phyloP scores from a whole-genome alignment of 1,140 invertebrate genomes.

The Aphidius ervi region DNA sequence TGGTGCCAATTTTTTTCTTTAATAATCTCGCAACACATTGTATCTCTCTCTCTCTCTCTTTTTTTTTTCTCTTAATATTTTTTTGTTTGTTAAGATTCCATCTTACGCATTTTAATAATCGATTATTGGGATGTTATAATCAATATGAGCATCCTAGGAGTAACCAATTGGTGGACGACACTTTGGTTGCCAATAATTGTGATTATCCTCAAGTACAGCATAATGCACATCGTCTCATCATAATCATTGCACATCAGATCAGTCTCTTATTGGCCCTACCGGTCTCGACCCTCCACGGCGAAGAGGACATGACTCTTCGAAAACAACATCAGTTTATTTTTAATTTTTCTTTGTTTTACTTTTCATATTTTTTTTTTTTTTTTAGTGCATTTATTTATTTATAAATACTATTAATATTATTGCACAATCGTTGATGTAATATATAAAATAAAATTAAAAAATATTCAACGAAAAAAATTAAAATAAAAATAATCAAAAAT shows the following conservation, averaged over 20 bases:
- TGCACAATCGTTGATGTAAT: too few species aligned
- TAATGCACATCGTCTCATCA: slow-evolving; percentile 12
- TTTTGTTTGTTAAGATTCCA: not conserved
- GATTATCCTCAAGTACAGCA: slow-evolving; percentile 5
- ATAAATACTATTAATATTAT: too few species aligned
- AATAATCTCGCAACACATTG: not conserved
- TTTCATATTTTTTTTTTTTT: slow-evolving; percentile 31
- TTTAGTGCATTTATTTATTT: not conserved
- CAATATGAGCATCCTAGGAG: not conserved
- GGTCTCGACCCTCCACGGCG: slow-evolving; percentile 49
- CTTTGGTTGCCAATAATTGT: slow-evolving; percentile 4
- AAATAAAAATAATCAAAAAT: not conserved
- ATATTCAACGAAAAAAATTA: not conserved
- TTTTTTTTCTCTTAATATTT: not conserved
- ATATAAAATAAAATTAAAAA: not conserved
- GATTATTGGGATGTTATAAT: not conserved
- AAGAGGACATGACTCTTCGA: slow-evolving; percentile 57
- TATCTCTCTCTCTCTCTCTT: not conserved
- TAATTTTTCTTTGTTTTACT: slow-evolving; percentile 24
- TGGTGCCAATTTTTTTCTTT: not conserved
- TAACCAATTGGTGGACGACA: slow-evolving; percentile 7
- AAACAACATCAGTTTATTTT: slow-evolving; percentile 50
- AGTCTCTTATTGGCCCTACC: slow-evolving; percentile 50
- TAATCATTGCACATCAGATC: slow-evolving; percentile 47
- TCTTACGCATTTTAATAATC: not conserved